Conservation (phyloP, 1,140 invertebrate species). For the Lordiphosa stackelbergi region DNA sequence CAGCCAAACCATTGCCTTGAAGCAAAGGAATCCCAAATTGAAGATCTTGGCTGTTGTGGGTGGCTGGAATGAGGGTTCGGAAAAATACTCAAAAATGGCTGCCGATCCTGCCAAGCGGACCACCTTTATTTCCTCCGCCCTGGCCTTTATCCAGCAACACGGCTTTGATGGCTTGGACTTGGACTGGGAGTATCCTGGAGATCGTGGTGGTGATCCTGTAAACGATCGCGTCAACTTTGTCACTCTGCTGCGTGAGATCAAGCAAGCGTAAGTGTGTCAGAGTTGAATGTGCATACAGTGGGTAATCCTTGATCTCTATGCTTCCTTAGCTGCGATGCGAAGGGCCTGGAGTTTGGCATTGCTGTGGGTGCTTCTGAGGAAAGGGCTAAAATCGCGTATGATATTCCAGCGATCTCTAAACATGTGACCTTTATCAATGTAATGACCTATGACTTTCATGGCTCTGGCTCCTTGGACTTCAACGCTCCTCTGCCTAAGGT, state of each 20-base stretch:
- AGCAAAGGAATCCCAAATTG: constrained; percentile 80
- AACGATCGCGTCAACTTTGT: constrained; percentile 78
- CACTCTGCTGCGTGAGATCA: constrained; percentile 78
- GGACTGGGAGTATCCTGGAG: constrained; percentile 83
- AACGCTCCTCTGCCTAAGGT: constrained; percentile 80
- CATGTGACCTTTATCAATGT: constrained; percentile 81
- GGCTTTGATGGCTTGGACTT: constrained; percentile 83
- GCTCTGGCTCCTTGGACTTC: constrained; percentile 78
- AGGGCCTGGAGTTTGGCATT: constrained; percentile 79
- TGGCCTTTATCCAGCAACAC: constrained; percentile 78
- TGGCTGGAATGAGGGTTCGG: constrained; percentile 85
- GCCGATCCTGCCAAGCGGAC: constrained; percentile 70
- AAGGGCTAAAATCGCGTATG: constrained; percentile 80
- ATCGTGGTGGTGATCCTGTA: constrained; percentile 77
- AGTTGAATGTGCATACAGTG: no score
- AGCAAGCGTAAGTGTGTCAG: constrained; percentile 71
- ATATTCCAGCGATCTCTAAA: constrained; percentile 79
- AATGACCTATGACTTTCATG: constrained; percentile 86
- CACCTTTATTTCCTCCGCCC: constrained; percentile 78
- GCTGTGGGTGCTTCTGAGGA: constrained; percentile 80
- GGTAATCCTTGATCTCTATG: constrained; percentile 20
- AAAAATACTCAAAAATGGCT: constrained; percentile 81
- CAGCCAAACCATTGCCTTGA: constrained; percentile 70
- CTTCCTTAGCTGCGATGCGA: constrained; percentile 70
- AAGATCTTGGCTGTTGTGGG: constrained; percentile 86